Base-by-base conservation (phyloP, 2,888 invertebrate species). In the Tricholauxania praeusta region DNA sequence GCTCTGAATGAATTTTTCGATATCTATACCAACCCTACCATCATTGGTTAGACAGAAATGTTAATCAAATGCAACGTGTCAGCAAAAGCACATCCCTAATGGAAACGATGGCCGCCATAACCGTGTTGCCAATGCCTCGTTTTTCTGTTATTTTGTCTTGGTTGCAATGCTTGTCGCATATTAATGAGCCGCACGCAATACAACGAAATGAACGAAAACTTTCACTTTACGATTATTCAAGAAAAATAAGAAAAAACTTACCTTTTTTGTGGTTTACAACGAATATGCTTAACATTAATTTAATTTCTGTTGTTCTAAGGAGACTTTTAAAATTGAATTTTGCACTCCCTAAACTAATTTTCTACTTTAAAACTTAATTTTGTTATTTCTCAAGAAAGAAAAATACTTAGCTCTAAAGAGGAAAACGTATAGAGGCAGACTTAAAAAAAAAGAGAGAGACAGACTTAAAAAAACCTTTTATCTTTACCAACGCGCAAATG, bases 161-260 rank as follows among this genome's bases (percentile, higher is more conserved):
- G 39, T 10, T 39, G 39, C 39, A 39, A 49, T 57, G 28, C 49
- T 10, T 39, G n/a, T 2, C 59, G 68, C 68, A 68, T 68, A 68
- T 59, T 22, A 68, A 68, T 68, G 68, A 68, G 68, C 8, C 49
- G 10, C 53, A 8, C 39, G 53, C 47, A n/a, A 17, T n/a, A 47
- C 62, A 12, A 10, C 39, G 53, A 39, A 39, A 39, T 39, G 39
- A 39, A 39, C 39, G 10, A 39, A 39, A 39, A 39, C 39, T 39
- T 39, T 39, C 39, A 39, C 39, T 39, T 39, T 39, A 39, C 10
- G 10, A 39, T 3, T 28, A 28, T 28, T 28, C 28, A 39, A 39
- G 39, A 39, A 4, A 39, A 39, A 39, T 10, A 39, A 39, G 10
- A 39, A 39, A 39, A 39, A 39, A 7, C 17, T 39, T 15, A 15